These are phyloP conservation scores for Erannis defoliaria DNA, from an alignment of 2,888 invertebrate genomes.

Conservation along the genomic window DNA sequence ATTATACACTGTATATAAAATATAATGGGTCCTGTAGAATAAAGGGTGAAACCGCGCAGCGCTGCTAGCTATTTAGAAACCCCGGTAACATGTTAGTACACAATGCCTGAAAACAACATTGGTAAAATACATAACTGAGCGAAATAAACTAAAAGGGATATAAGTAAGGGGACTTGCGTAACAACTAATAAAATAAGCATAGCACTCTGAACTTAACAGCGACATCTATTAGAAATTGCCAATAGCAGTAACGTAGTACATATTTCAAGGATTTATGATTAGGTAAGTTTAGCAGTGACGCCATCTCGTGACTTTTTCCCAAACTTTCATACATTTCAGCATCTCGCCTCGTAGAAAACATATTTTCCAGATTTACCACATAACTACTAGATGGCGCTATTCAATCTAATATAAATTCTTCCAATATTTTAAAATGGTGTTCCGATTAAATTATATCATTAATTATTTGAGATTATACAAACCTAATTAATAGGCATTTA, in stretches of 20 bases:
- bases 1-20: too few relatives aligned
- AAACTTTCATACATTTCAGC: constrained; percentile 17
- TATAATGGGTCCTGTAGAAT: too few relatives aligned
- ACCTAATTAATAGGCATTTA: too few relatives aligned
- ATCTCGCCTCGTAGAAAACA: constrained; percentile 21
- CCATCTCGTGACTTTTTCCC: constrained; percentile 60
- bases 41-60: too few relatives aligned
- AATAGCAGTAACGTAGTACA: constrained; percentile 4
- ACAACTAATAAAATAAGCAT: background rate
- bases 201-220: constrained; percentile 15
- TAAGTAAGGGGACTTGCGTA: background rate
- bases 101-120: too few relatives aligned
- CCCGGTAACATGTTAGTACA: too few relatives aligned
- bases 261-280: background rate
- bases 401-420: background rate
- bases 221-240: constrained; percentile 49
- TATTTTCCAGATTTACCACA: constrained; percentile 28
- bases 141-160: too few relatives aligned
- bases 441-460: too few relatives aligned
- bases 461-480: too few relatives aligned
- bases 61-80: too few relatives aligned
- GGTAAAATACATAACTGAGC: too few relatives aligned
- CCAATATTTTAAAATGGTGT: too few relatives aligned
- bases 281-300: constrained; percentile 35
- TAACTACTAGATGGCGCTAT: constrained; percentile 40